Conservation (phyloP, 2,888 invertebrate genomes). For the Melieria crassipennis region DNA sequence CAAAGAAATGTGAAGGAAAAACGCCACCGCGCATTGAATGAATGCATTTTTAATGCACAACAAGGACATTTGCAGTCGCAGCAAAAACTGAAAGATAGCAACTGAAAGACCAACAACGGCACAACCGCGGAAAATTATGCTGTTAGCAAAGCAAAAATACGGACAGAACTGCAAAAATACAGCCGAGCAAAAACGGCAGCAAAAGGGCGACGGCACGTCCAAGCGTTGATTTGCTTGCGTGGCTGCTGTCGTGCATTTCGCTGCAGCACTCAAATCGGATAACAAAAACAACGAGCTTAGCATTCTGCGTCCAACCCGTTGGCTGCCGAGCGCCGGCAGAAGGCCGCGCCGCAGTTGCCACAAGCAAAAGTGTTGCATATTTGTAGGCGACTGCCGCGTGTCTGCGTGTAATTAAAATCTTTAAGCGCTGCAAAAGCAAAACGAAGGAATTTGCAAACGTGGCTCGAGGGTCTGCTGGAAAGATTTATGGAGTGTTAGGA, state of each 20-base stretch:
- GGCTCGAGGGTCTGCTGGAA: conserved; percentile 14
- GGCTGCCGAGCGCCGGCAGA: neutral
- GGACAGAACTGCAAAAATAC: conserved; percentile 2
- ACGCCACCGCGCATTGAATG: neutral
- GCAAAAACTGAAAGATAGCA: neutral
- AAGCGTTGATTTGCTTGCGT: too few relatives aligned
- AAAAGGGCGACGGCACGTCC: neutral
- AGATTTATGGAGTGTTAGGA: conserved; percentile 33
- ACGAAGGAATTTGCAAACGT: neutral
- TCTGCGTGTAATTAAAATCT: conserved; percentile 28
- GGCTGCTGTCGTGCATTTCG: too few relatives aligned
- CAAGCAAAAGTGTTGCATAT: conserved; percentile 42
- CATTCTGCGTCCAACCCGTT: too few relatives aligned
- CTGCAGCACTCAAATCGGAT: too few relatives aligned
- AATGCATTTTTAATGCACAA: conserved; percentile 3
- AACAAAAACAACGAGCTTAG: too few relatives aligned
- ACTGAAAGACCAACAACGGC: conserved; percentile 15
- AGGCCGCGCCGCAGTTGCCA: neutral
- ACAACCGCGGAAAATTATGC: neutral
- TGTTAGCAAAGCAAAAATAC: neutral
- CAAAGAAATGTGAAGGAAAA: conserved; percentile 3
- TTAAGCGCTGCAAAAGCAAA: conserved; percentile 5
- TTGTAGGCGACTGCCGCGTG: conserved; percentile 36
- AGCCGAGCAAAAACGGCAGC: conserved; percentile 2
- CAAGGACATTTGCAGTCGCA: too few relatives aligned